Evolutionary conservation across 2,113 vertebrate genomes (phyloP).

Genomic region (Toxostoma redivivum): DNA sequence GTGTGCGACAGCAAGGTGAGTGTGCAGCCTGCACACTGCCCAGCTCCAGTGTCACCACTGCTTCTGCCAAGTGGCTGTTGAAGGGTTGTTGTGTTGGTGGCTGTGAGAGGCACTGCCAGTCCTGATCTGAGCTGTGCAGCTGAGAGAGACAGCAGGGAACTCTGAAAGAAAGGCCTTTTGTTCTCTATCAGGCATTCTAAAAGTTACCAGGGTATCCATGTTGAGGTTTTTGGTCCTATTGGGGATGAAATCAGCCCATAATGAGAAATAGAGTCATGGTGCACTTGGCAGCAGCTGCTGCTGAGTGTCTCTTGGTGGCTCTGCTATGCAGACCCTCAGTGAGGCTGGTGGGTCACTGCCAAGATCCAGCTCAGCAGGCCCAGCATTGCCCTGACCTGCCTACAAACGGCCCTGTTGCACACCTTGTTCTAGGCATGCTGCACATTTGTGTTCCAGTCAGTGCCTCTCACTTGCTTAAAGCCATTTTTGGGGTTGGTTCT

Average conservation of each 20-base stretch:
- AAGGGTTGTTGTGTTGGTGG: neutral
- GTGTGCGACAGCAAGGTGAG: neutral
- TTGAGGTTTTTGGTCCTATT: neutral
- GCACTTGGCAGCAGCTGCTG: neutral
- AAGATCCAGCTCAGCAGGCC: neutral
- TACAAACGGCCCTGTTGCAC: neutral
- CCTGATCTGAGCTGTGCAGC: neutral
- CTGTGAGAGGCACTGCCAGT: neutral
- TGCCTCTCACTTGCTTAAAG: neutral
- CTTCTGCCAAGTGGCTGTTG: neutral
- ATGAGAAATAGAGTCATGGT: neutral
- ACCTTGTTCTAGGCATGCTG: neutral
- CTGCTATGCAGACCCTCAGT: neutral
- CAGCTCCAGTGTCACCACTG: neutral
- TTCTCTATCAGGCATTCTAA: neutral
- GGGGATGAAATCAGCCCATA: neutral
- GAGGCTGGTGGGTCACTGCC: neutral
- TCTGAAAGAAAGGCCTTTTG: neutral
- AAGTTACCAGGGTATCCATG: neutral
- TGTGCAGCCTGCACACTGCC: neutral
- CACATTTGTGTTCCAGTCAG: neutral
- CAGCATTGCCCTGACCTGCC: neutral
- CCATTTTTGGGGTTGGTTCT: neutral
- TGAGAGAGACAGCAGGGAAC: neutral
- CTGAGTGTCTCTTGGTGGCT: neutral